Base-by-base conservation (phyloP, 2,797 vertebrate species). In the Sebastes miniatus region DNA sequence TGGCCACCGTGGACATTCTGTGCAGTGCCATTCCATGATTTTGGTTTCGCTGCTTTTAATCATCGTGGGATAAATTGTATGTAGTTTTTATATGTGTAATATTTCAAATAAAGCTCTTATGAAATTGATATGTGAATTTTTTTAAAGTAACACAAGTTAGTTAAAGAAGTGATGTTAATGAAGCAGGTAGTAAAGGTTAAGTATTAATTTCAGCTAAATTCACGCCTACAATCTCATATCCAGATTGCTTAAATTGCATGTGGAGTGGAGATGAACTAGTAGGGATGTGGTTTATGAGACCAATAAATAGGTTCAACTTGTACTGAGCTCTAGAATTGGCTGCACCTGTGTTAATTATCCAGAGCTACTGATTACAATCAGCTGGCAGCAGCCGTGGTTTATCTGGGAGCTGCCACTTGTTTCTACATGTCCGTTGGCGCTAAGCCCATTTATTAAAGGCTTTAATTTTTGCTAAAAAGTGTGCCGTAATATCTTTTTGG, bases 61-160 rank as follows among this genome's bases (percentile, higher is more conserved):
- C 88, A 89, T 96, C 94, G 96, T 96, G 95, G 95, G 89, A 95
- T 93, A 94, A 96, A 96, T 96, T 98, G 96, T 97, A 97, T 97
- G 97, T 99, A 98, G 97, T 97, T 99, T 98, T 98, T 99, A 97
- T 98, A 98, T 98, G 96, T 97, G 96, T 97, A 97, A 97, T 96
- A 97, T 98, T 99, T 97, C 96, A 97, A 99, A 98, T 99, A 98
- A 99, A 99, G 96, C 95, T 96, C 96, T 96, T 95, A 95, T 92
- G 73, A 93, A 94, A 93, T 93, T n/a, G 9, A 69, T 13, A 8
- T 75, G 27, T 77, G 31, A 14, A 5, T 54, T 47, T 6, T n/a
- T 0, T 69, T 2, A 25, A 32, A 29, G 12, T 1, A 16, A 18
- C n/a, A 10, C 1, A 34, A 34, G 32, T 34, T 34, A 4, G 13